These are phyloP conservation scores for Diadophis punctatus DNA, from an alignment of 2,113 vertebrate genomes.

Conservation along the genomic window DNA sequence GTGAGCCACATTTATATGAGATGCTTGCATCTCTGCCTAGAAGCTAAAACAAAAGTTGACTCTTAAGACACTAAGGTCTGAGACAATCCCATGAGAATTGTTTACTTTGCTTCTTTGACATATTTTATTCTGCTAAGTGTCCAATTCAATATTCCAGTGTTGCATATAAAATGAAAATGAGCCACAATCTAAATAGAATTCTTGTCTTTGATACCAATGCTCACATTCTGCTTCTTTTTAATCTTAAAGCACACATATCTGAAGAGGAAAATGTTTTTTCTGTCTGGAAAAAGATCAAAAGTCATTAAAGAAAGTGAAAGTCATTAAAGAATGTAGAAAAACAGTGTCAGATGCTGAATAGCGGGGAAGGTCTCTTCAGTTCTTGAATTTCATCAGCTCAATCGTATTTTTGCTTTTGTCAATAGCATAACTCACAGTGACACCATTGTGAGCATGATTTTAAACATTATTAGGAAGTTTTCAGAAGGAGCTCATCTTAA, in stretches of 20 bases:
- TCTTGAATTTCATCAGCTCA: conserved; percentile 39
- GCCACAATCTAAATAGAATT: conserved; percentile 34
- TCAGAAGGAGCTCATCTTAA: conserved; percentile 7
- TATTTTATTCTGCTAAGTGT: conserved; percentile 31
- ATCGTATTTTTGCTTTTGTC: conserved; percentile 33
- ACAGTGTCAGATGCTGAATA: conserved; percentile 41
- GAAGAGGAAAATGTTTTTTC: conserved; percentile 63
- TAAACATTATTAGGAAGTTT: conserved; percentile 30
- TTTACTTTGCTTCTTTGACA: conserved; percentile 29
- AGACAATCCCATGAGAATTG: conserved; percentile 11
- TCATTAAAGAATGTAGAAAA: conserved; percentile 70
- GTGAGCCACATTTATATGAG: conserved; percentile 32
- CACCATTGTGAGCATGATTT: conserved; percentile 7
- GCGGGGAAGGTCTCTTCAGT: conserved; percentile 27
- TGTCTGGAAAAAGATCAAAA: conserved; percentile 68
- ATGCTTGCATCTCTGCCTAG: not conserved
- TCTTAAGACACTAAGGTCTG: conserved; percentile 8
- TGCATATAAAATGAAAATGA: conserved; percentile 17
- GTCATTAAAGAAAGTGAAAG: conserved; percentile 71
- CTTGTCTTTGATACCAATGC: conserved; percentile 49
- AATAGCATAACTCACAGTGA: conserved; percentile 37
- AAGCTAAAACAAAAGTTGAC: conserved; percentile 1
- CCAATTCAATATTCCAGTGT: conserved; percentile 32
- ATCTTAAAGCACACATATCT: conserved; percentile 74
- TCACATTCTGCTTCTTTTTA: conserved; percentile 63